phyloP scores from a whole-genome alignment of 2,113 vertebrate genomes.

The Synchiropus splendidus region DNA sequence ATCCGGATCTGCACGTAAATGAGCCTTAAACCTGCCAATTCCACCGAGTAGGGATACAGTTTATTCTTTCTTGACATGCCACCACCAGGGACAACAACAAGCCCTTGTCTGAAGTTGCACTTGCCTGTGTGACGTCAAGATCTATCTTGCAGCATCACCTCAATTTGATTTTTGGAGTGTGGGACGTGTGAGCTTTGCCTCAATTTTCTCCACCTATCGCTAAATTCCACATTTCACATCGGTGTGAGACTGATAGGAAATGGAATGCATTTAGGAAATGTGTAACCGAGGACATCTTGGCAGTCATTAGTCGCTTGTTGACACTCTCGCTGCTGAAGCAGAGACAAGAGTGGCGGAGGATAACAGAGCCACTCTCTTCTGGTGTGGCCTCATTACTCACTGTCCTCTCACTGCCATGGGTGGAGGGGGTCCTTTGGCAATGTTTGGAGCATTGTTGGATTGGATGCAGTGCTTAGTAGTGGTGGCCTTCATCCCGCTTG shows the following conservation, averaged over 20 bases:
- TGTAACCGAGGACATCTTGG: constrained; percentile 35
- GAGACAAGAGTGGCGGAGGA: constrained; percentile 37
- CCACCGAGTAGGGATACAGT: too few relatives aligned
- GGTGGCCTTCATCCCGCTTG: constrained; percentile 7
- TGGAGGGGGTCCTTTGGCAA: constrained; percentile 35
- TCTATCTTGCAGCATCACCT: too few relatives aligned
- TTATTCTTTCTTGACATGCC: too few relatives aligned
- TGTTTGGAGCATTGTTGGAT: constrained; percentile 33
- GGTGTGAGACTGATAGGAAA: constrained; percentile 16
- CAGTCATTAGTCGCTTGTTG: constrained; percentile 50
- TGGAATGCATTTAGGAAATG: constrained; percentile 28
- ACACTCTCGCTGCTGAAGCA: constrained; percentile 25
- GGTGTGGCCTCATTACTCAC: constrained; percentile 62
- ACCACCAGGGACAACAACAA: too few relatives aligned
- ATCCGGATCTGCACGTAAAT: too few relatives aligned
- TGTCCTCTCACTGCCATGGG: constrained; percentile 41
- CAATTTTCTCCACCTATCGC: too few relatives aligned
- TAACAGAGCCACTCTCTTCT: constrained; percentile 42
- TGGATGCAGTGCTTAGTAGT: constrained; percentile 29
- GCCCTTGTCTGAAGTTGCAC: too few relatives aligned
- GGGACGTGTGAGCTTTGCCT: too few relatives aligned
- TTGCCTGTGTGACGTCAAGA: too few relatives aligned
- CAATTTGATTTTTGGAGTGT: too few relatives aligned
- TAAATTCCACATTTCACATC: too few relatives aligned
- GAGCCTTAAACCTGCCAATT: not conserved